phyloP scores from a whole-genome alignment of 1,140 invertebrate genomes.

The Formica exsecta region DNA sequence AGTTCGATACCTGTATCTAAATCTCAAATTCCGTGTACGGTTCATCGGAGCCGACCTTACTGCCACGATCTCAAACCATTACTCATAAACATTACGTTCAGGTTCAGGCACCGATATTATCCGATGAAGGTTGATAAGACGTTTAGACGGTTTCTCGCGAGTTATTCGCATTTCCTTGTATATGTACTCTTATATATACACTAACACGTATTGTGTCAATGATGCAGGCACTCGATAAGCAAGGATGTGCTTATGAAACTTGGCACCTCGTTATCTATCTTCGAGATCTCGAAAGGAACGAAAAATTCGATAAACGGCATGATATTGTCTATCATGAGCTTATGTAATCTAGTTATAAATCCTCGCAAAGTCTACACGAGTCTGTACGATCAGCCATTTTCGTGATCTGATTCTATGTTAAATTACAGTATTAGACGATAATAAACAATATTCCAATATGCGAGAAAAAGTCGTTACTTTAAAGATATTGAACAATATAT shows the following conservation, averaged over 20 bases:
- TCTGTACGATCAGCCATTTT: slow-evolving; percentile 22
- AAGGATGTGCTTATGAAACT: slow-evolving; percentile 76
- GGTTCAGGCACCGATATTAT: slow-evolving; percentile 73
- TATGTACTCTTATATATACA: background rate
- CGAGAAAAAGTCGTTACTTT: background rate
- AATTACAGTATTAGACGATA: background rate
- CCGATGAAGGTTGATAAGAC: slow-evolving; percentile 74
- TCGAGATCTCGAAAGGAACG: slow-evolving; percentile 48
- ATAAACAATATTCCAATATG: background rate
- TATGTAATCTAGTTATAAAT: slow-evolving; percentile 63
- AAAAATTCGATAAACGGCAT: slow-evolving; percentile 67
- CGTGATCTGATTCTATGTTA: background rate
- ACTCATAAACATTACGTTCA: slow-evolving; percentile 77
- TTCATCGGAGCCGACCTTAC: slow-evolving; percentile 74
- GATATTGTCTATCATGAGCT: slow-evolving; percentile 59
- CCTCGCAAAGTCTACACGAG: slow-evolving; percentile 1
- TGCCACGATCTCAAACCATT: slow-evolving; percentile 79
- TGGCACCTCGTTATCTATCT: slow-evolving; percentile 70
- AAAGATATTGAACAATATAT: background rate
- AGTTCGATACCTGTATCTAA: slow-evolving; percentile 75
- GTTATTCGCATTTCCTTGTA: slow-evolving; percentile 49
- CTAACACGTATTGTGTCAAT: slow-evolving; percentile 64
- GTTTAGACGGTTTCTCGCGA: slow-evolving; percentile 75
- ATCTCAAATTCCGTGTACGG: slow-evolving; percentile 79
- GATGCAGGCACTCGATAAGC: slow-evolving; percentile 71